Evolutionary conservation across 2,113 vertebrate genomes (phyloP).

Genomic region (Brevimyrus niger): DNA sequence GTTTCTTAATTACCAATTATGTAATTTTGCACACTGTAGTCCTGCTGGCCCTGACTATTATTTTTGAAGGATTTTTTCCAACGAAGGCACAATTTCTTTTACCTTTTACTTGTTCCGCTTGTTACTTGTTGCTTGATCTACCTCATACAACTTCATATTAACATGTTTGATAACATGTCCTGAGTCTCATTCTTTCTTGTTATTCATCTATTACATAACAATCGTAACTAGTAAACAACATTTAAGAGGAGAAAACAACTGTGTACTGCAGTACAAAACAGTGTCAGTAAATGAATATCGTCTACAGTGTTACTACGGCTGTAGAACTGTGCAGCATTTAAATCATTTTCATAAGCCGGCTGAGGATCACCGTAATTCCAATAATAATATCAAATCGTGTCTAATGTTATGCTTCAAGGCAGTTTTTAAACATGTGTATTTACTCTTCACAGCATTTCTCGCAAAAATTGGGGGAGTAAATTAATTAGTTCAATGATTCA

Average conservation of each 20-base stretch:
- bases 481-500: not conserved
- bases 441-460: not conserved
- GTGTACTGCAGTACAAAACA: not conserved
- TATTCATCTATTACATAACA: not conserved
- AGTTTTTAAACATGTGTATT: not conserved
- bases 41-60: not conserved
- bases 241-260: not conserved
- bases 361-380: not conserved
- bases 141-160: not conserved
- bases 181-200: not conserved
- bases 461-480: not conserved
- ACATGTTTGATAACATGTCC: not conserved
- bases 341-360: not conserved
- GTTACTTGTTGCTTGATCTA: not conserved
- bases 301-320: not conserved
- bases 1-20: not conserved
- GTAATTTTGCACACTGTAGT: not conserved
- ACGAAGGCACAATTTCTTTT: not conserved
- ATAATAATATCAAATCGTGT: constrained; percentile 1
- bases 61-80: not conserved
- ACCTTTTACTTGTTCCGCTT: not conserved
- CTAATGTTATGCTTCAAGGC: not conserved
- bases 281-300: not conserved
- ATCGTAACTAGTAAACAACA: not conserved
- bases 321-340: not conserved